Percentiles rank a stretch among this genome's conserved stretches.
Evolutionary conservation across 2,113 vertebrate genomes (phyloP).

Genomic region (Hippocampus zosterae): DNA sequence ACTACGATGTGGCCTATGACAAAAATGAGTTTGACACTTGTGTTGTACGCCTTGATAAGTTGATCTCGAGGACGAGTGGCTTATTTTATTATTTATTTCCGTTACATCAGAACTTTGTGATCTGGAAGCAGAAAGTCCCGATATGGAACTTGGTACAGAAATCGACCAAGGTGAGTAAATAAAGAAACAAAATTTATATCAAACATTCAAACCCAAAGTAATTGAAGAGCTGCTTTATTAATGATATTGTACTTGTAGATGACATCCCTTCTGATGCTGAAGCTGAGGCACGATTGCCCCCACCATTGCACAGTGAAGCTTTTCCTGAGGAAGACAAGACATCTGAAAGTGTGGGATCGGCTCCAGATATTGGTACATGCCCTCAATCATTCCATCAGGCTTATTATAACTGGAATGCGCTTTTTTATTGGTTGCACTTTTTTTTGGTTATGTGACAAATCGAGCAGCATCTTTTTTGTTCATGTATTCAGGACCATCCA

Average conservation of each 20-base stretch:
- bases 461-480: not conserved
- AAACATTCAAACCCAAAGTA: not conserved
- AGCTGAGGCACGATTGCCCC: slow-evolving; percentile 74
- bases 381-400: not conserved
- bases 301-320: not conserved
- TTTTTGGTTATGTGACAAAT: not conserved
- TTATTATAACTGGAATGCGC: accelerated
- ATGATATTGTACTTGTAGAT: slow-evolving; percentile 61
- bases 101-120: slow-evolving; percentile 75
- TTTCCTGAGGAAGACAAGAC: slow-evolving; percentile 63
- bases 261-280: slow-evolving; percentile 88
- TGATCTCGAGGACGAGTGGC: not conserved
- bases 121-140: slow-evolving; percentile 80
- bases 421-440: not conserved
- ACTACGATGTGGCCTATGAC: no score
- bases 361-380: slow-evolving; percentile 59
- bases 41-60: not conserved
- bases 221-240: not conserved
- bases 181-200: not conserved
- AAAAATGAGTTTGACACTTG: not conserved
- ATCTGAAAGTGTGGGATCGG: slow-evolving; percentile 48
- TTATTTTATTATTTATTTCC: slow-evolving; percentile 14
- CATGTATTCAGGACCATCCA: slow-evolving; percentile 50
- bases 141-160: slow-evolving; percentile 84
- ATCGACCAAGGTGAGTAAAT: slow-evolving; percentile 82